Conservation (phyloP, 2,113 vertebrate species). For the Siphamia tubifer region DNA sequence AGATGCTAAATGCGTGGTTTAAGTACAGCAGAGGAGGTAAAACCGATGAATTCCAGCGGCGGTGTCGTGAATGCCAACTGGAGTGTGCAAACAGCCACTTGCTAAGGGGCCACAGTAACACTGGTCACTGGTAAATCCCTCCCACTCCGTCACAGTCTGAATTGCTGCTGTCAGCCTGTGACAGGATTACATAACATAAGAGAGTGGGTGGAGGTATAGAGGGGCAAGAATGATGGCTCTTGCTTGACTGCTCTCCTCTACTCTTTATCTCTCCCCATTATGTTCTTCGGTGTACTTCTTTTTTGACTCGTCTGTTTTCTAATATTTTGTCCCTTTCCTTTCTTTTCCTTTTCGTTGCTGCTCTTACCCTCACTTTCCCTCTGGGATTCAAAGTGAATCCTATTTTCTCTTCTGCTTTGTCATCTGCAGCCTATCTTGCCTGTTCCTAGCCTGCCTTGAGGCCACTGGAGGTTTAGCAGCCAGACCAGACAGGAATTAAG, state of each 20-base stretch:
- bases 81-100: background rate
- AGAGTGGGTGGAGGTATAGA: conserved; percentile 29
- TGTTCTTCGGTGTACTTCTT: background rate
- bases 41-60: background rate
- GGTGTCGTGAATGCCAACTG: background rate
- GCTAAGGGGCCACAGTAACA: background rate
- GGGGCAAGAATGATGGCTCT: conserved; percentile 32
- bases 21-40: background rate
- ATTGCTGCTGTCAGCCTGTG: conserved; percentile 43
- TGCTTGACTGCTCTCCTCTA: conserved; percentile 7
- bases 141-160: conserved; percentile 32
- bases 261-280: conserved; percentile 6
- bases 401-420: conserved; percentile 12
- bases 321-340: conserved; percentile 9
- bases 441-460: background rate
- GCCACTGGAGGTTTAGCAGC: background rate
- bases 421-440: background rate
- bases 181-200: conserved; percentile 61
- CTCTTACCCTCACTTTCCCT: background rate
- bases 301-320: background rate
- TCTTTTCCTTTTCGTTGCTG: background rate
- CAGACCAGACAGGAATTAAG: background rate
- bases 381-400: background rate
- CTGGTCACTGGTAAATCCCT: conserved; percentile 25
- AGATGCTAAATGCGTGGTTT: background rate